A percentile compares a stretch with the other conserved stretches of the same genome.
These are phyloP conservation scores for Microtus pennsylvanicus DNA, from an alignment of 2,113 vertebrate genomes.

Conservation along the genomic window DNA sequence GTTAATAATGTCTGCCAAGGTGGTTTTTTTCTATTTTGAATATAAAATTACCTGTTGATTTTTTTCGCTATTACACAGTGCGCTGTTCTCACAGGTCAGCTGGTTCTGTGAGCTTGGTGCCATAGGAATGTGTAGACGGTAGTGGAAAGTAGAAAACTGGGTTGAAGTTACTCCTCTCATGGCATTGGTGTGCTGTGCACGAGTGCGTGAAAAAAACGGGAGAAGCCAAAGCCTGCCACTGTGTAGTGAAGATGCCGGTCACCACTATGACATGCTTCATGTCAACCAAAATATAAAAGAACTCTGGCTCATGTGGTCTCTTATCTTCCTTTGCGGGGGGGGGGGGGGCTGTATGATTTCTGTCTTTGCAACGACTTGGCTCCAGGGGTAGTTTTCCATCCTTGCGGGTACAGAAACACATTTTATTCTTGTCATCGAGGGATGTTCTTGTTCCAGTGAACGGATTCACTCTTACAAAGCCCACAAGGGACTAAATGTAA, in stretches of 20 bases:
- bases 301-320: background rate
- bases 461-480: conserved; percentile 54
- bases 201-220: background rate
- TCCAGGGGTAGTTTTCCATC: conserved; percentile 55
- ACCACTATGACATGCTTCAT: background rate
- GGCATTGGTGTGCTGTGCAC: background rate
- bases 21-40: conserved; percentile 62
- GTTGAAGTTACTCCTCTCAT: background rate
- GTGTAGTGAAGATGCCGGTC: background rate
- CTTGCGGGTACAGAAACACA: conserved; percentile 48
- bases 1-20: conserved; percentile 60
- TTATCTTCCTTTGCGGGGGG: conserved; percentile 37
- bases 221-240: conserved; percentile 5
- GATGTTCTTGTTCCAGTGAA: conserved; percentile 64
- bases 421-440: conserved; percentile 57
- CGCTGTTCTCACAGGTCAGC: conserved; percentile 17
- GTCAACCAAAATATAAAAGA: conserved; percentile 15
- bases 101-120: background rate
- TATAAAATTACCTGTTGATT: conserved; percentile 44
- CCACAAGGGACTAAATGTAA: conserved; percentile 63
- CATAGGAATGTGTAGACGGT: background rate
- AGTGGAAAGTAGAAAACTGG: conserved; percentile 2
- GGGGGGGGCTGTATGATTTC: background rate
- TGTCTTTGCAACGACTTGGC: conserved; percentile 38
- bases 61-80: background rate